phyloP scores from a whole-genome alignment of 1,140 invertebrate genomes.

The Drosophila albomicans region DNA sequence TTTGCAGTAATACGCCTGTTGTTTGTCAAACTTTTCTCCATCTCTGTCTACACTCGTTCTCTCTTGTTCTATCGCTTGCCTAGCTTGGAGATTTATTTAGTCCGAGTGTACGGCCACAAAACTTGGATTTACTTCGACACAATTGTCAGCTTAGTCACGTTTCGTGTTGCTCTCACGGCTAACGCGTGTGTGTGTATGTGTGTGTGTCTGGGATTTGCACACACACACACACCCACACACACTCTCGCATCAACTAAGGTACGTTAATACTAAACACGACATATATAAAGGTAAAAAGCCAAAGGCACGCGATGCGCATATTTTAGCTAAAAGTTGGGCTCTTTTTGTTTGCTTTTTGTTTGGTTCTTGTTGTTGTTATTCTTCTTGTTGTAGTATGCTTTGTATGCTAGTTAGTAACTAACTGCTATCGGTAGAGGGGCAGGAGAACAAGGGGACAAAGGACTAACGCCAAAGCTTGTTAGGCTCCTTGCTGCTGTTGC shows the following conservation, averaged over 20 bases:
- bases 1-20: constrained; percentile 35
- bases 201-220: constrained; percentile 45
- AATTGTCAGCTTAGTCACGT: constrained; percentile 83
- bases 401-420: constrained; percentile 51
- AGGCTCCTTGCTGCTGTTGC: constrained; percentile 2
- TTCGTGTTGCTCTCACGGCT: constrained; percentile 51
- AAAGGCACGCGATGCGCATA: constrained; percentile 80
- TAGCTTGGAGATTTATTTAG: constrained; percentile 74
- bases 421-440: constrained; percentile 12
- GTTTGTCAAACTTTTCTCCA: constrained; percentile 46
- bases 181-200: constrained; percentile 30
- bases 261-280: constrained; percentile 79
- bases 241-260: constrained; percentile 11
- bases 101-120: constrained; percentile 68
- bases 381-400: constrained; percentile 8
- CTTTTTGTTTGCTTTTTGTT: constrained; percentile 39
- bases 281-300: constrained; percentile 79
- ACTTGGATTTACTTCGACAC: constrained; percentile 82
- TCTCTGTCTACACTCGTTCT: neutral
- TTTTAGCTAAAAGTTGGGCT: constrained; percentile 60
- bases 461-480: constrained; percentile 30
- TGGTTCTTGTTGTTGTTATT: constrained; percentile 5
- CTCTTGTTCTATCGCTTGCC: constrained; percentile 17
- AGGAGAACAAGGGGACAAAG: neutral
- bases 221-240: constrained; percentile 38